These are phyloP conservation scores for Carlito syrichta DNA, from an alignment of 2,113 vertebrate genomes.

Conservation along the genomic window DNA sequence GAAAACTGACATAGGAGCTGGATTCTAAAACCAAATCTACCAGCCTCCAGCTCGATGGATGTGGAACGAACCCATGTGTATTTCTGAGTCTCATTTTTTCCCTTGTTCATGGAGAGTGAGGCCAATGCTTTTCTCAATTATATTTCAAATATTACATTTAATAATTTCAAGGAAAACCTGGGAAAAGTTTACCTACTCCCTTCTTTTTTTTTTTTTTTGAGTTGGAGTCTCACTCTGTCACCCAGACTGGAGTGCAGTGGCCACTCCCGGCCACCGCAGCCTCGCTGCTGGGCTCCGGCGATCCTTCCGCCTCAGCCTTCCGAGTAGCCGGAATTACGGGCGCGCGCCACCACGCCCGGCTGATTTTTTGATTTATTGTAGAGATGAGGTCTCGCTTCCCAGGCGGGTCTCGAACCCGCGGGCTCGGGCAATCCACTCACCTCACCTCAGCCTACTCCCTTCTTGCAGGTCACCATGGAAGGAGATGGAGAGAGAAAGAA, in stretches of 20 bases:
- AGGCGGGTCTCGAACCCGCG: too few relatives aligned
- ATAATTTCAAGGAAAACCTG: background rate
- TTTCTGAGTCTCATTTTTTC: background rate
- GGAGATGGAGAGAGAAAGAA: background rate
- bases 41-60: background rate
- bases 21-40: background rate
- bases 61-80: conserved; percentile 16
- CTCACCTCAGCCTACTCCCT: too few relatives aligned
- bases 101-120: background rate
- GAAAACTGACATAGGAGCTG: background rate
- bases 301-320: too few relatives aligned
- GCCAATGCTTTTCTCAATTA: background rate
- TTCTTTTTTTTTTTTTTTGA: too few relatives aligned
- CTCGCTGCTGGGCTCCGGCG: background rate
- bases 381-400: too few relatives aligned
- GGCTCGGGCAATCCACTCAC: too few relatives aligned
- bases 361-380: too few relatives aligned
- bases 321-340: too few relatives aligned
- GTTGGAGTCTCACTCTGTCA: too few relatives aligned
- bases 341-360: too few relatives aligned
- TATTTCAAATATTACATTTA: background rate
- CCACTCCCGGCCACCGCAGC: too few relatives aligned
- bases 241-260: too few relatives aligned
- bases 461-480: background rate
- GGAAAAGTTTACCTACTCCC: background rate